Evolutionary conservation across 2,113 vertebrate genomes (phyloP), one percentile per base, ranked within the genome.

Genomic region (Upupa epops): DNA sequence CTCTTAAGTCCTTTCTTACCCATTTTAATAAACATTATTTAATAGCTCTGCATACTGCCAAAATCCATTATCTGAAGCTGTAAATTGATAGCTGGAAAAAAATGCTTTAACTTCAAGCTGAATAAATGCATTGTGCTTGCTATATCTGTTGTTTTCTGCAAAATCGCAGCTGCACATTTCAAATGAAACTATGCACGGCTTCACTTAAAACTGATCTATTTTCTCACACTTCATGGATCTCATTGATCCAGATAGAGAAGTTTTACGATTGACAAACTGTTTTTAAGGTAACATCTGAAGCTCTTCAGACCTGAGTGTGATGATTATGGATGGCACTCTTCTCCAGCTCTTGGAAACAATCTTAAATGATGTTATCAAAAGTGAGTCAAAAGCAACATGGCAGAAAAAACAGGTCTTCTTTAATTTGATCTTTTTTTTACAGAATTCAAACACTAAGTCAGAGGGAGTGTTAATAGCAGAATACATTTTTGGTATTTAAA

Each of bases 21-120:
- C 91, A 42, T 94, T 96, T 96, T 94, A 96, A 96, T 94, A 95
- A 94, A 96, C 84, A 87, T 94, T 87, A 92, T 82, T 96, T 95
- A 96, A 93, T 85, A 92, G 82, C 89, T 76, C 91, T 88, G 79
- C 82, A 92, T 71, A 87, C 71, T 91, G 94, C 94, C 93, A 93
- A 93, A 94, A 93, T 93, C 91, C 94, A 95, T 93, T 96, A 91
- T 96, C 95, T 95, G 89, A 95, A 93, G 71, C 78, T 93, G 94
- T 91, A 96, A 96, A 95, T 63, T 87, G 94, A 96, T 93, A 96
- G 82, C 89, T 95, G 93, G 94, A 82, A 94, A 96, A 93, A 93
- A 83, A 93, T 34, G 71, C 71, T 72, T 87, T 60, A 75, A 92
- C 81, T 90, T 89, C 55, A 71, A 80, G 63, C 42, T 96, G 91